Evolutionary conservation across 2,113 vertebrate species (phyloP).

Genomic region (Xenus cinereus): DNA sequence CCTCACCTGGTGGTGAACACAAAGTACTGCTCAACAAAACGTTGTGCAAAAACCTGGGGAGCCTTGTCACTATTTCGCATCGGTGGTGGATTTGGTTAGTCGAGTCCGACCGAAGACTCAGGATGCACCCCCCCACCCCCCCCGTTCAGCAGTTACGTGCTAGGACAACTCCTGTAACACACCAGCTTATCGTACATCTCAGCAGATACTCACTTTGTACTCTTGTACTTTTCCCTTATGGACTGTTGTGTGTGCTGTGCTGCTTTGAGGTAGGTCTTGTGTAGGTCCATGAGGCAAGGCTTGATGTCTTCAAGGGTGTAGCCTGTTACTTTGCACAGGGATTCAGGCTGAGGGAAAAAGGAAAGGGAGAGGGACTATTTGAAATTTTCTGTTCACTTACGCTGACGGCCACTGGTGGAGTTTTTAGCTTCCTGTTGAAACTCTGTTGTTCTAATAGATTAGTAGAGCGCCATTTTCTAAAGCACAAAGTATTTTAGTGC

Average conservation of each 20-base stretch:
- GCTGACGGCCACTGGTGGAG: rapidly evolving
- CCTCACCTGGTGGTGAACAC: neutral
- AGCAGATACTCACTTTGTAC: constrained; percentile 82
- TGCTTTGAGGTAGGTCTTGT: constrained; percentile 85
- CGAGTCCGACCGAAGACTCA: neutral
- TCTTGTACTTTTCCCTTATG: constrained; percentile 94
- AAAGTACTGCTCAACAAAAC: neutral
- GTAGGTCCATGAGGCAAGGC: constrained; percentile 89
- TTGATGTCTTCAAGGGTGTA: constrained; percentile 87
- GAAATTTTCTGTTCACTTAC: rapidly evolving
- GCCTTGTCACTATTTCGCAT: neutral
- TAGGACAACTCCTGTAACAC: rapidly evolving
- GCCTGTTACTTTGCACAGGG: constrained; percentile 80
- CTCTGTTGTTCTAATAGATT: neutral
- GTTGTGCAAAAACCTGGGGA: neutral
- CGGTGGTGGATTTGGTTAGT: neutral
- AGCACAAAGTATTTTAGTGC: neutral
- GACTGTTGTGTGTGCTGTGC: constrained; percentile 92
- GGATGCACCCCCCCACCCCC: neutral
- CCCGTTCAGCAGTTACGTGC: rapidly evolving
- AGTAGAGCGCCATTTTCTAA: neutral
- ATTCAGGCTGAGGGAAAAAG: constrained; percentile 76
- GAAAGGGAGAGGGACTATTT: neutral
- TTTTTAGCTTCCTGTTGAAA: neutral
- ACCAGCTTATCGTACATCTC: rapidly evolving